Evolutionary conservation across 2,888 invertebrate species (phyloP).

Genomic region (Sycophila texana): DNA sequence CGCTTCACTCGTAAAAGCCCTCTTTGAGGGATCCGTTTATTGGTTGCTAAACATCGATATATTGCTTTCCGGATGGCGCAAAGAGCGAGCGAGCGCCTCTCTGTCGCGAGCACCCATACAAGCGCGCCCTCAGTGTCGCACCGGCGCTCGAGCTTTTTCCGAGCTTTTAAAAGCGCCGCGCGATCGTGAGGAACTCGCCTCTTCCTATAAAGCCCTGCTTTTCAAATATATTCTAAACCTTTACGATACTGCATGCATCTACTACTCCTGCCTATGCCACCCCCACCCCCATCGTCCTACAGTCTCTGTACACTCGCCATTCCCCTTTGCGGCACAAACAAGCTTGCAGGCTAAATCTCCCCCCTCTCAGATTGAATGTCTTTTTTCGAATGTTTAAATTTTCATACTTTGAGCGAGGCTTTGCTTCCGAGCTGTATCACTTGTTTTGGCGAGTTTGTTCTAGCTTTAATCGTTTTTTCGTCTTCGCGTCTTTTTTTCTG

Average conservation of each 20-base stretch:
- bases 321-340: conserved; percentile 16
- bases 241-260: conserved; percentile 27
- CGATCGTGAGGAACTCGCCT: background rate
- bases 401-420: conserved; percentile 10
- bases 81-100: conserved; percentile 58
- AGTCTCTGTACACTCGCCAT: background rate
- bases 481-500: background rate
- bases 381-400: conserved; percentile 38
- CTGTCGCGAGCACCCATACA: conserved; percentile 32
- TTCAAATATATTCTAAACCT: conserved; percentile 35
- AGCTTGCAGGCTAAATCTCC: conserved; percentile 1
- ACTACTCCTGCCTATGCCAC: background rate
- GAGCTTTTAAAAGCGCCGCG: conserved; percentile 69
- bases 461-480: conserved; percentile 19
- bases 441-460: conserved; percentile 27
- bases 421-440: conserved; percentile 33
- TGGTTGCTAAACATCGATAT: conserved; percentile 76
- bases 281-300: conserved; percentile 1
- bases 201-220: background rate
- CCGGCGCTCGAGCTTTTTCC: conserved; percentile 63
- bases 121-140: conserved; percentile 40
- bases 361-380: conserved; percentile 21
- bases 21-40: conserved; percentile 75
- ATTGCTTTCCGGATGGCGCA: conserved; percentile 71
- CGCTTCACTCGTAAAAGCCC: conserved; percentile 69